Conservation (phyloP, 2,888 invertebrate species). For the Psylliodes chrysocephalus region DNA sequence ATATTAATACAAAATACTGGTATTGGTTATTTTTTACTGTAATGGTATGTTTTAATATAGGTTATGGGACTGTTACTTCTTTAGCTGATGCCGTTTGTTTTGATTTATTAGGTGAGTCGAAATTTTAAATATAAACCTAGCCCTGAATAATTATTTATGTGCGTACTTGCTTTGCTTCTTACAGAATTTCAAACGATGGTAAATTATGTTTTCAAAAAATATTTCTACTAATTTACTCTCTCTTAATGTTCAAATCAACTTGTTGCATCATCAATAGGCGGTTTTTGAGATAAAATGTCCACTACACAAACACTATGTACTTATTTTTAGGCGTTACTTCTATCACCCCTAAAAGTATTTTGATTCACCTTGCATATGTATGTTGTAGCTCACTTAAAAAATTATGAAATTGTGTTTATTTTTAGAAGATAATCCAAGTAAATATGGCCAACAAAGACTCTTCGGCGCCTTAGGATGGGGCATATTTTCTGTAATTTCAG, state of each 20-base stretch:
- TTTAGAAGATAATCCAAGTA: not conserved
- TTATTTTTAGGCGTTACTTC: not conserved
- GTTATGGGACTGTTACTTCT: not conserved
- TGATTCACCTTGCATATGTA: not conserved
- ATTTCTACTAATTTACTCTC: too few species aligned
- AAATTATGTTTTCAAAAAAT: too few species aligned
- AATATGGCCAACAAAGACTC: constrained; percentile 7
- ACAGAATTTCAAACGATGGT: too few species aligned
- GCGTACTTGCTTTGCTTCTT: too few species aligned
- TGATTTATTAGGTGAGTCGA: constrained; percentile 15
- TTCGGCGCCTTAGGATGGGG: constrained; percentile 18
- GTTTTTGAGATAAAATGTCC: not conserved
- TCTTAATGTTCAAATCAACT: too few species aligned
- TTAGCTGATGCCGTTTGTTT: constrained; percentile 20
- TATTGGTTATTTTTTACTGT: constrained; percentile 10
- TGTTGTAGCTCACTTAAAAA: not conserved
- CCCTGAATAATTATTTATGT: too few species aligned
- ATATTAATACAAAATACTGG: constrained; percentile 5
- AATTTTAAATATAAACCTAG: too few species aligned
- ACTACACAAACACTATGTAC: not conserved
- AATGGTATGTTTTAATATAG: constrained; percentile 1
- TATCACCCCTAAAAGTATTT: not conserved
- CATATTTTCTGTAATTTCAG: constrained; percentile 7
- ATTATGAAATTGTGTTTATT: not conserved
- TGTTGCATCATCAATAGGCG: too few species aligned